Evolutionary conservation across 2,888 invertebrate genomes (phyloP).

Genomic region (Acronicta alni): DNA sequence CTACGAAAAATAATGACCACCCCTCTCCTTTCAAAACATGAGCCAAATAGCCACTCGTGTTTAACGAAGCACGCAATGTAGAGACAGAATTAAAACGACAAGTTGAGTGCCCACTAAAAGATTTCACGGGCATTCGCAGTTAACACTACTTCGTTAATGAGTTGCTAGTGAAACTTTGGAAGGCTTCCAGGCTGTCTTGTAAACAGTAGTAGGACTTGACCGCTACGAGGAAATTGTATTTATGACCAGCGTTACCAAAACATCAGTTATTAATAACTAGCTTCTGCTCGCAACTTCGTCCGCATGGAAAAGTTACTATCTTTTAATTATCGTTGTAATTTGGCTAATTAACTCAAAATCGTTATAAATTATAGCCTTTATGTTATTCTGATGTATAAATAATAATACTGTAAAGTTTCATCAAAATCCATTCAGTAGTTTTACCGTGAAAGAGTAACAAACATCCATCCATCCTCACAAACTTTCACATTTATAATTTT

Average conservation of each 20-base stretch:
- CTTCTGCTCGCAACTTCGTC: too few species aligned
- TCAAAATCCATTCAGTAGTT: too few species aligned
- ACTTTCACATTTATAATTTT: too few species aligned
- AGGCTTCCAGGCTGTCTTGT: conserved; percentile 78
- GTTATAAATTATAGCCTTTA: too few species aligned
- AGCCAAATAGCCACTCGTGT: conserved; percentile 82
- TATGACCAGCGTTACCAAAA: conserved; percentile 30
- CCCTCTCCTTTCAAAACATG: conserved; percentile 64
- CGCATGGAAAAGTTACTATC: too few species aligned
- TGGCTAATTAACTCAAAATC: too few species aligned
- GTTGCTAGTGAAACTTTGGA: conserved; percentile 83
- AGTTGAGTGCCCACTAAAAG: conserved; percentile 78
- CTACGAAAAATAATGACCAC: conserved; percentile 59
- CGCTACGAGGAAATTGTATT: conserved; percentile 51
- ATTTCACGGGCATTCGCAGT: conserved; percentile 83
- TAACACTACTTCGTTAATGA: conserved; percentile 84
- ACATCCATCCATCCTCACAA: too few species aligned
- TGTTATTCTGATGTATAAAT: too few species aligned
- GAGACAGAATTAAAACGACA: conserved; percentile 79
- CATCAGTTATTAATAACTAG: conserved; percentile 26
- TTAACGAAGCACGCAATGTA: conserved; percentile 79
- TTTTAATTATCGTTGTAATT: too few species aligned
- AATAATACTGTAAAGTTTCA: too few species aligned
- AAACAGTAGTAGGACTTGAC: conserved; percentile 67
- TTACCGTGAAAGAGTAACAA: too few species aligned